Evolutionary conservation across 2,888 invertebrate species (phyloP).

Genomic region (Caenorhabditis sp.): DNA sequence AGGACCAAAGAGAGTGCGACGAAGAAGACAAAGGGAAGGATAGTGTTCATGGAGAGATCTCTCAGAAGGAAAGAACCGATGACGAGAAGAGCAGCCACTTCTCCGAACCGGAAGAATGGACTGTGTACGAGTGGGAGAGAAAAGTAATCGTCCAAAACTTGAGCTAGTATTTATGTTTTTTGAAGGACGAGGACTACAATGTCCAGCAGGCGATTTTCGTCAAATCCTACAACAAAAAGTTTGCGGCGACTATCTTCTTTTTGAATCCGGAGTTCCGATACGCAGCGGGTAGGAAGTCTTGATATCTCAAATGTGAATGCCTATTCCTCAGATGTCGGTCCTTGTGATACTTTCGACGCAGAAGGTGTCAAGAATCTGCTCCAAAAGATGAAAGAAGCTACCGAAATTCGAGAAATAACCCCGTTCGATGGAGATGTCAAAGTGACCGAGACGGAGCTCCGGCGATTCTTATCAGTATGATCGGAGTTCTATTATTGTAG

Average conservation of each 20-base stretch:
- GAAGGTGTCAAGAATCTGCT: conserved; percentile 15
- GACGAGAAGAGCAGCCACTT: not conserved
- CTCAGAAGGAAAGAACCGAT: not conserved
- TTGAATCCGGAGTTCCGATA: conserved; percentile 45
- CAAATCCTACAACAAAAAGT: conserved; percentile 3
- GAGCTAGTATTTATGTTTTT: not conserved
- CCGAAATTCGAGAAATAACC: not conserved
- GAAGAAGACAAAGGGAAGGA: not conserved
- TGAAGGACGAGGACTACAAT: conserved; percentile 25
- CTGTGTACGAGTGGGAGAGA: not conserved
- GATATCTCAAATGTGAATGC: not conserved
- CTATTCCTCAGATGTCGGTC: conserved; percentile 33
- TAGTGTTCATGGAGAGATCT: not conserved
- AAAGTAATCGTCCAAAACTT: not conserved
- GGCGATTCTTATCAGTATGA: conserved; percentile 1
- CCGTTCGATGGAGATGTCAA: conserved; percentile 31
- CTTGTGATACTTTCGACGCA: conserved; percentile 34
- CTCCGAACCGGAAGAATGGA: not conserved
- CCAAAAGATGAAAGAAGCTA: not conserved
- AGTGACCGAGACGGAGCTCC: not conserved
- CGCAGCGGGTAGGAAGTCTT: not conserved
- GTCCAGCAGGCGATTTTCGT: conserved; percentile 9
- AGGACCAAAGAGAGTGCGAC: not conserved
- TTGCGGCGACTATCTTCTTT: not conserved
- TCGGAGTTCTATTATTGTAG: not conserved